Evolutionary conservation across 2,888 invertebrate species (phyloP).

Genomic region (Thymelicus lineola): DNA sequence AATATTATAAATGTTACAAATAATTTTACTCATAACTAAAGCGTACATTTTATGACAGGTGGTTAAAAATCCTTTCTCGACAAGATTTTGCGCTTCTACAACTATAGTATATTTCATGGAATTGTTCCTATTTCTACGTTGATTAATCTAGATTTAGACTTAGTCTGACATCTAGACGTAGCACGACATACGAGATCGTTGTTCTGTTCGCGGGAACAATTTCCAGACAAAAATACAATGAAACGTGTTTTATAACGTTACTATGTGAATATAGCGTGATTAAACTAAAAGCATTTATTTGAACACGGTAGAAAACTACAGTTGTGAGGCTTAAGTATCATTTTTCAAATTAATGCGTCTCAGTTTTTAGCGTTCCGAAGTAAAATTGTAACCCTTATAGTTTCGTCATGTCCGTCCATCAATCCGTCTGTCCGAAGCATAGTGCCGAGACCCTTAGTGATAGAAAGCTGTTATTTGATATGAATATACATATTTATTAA

Average conservation of each 20-base stretch:
- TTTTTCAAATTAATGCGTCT: too few relatives aligned
- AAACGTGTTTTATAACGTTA: neutral
- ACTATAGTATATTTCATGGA: neutral
- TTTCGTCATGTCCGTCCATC: too few relatives aligned
- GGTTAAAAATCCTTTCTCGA: neutral
- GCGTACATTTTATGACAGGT: neutral
- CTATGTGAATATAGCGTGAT: neutral
- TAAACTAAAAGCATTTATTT: neutral
- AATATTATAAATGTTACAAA: too few relatives aligned
- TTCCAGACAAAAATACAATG: slow-evolving; percentile 9
- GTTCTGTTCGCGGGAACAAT: slow-evolving; percentile 8
- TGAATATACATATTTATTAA: too few relatives aligned
- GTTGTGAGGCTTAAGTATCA: too few relatives aligned
- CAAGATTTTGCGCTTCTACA: neutral
- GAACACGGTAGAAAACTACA: too few relatives aligned
- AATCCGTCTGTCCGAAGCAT: too few relatives aligned
- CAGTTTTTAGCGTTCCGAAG: too few relatives aligned
- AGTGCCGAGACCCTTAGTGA: too few relatives aligned
- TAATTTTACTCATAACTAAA: neutral
- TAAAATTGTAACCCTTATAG: too few relatives aligned
- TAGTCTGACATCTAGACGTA: slow-evolving; percentile 15
- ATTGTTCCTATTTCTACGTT: slow-evolving; percentile 19
- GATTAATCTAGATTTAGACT: slow-evolving; percentile 17
- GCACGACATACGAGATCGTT: slow-evolving; percentile 17
- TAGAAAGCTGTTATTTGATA: too few relatives aligned